Percentiles rank a stretch among this genome's conserved stretches.
Conservation (phyloP, 2,113 vertebrate genomes). For the Ceyx cyanopectus region DNA sequence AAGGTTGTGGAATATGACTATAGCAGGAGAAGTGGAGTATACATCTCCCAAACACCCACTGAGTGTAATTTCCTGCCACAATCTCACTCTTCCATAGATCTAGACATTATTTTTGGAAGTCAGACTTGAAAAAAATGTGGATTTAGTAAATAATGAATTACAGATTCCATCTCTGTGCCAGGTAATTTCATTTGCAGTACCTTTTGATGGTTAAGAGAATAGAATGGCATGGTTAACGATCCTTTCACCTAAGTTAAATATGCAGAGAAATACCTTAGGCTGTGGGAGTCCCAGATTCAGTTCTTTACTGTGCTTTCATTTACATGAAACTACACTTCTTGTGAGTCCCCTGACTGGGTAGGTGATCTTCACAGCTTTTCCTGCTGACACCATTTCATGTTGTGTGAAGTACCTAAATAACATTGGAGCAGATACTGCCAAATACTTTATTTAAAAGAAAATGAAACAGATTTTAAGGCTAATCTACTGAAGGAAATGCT, state of each 20-base stretch:
- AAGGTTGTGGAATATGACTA: not conserved
- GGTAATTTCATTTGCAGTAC: not conserved
- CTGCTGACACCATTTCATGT: not conserved
- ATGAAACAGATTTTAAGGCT: not conserved
- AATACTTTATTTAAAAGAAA: not conserved
- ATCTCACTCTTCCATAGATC: not conserved
- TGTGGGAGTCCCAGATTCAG: not conserved
- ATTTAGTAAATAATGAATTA: not conserved
- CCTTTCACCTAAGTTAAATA: not conserved
- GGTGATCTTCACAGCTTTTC: not conserved
- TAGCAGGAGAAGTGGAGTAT: not conserved
- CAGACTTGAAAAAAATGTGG: not conserved
- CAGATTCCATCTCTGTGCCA: not conserved
- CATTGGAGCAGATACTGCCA: not conserved
- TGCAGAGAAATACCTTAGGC: not conserved
- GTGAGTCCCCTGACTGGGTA: not conserved
- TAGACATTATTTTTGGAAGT: not conserved
- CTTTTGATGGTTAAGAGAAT: not conserved
- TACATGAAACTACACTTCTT: not conserved
- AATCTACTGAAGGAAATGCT: not conserved
- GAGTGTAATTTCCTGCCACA: not conserved
- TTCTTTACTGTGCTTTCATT: not conserved
- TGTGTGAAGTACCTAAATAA: not conserved
- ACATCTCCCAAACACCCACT: not conserved
- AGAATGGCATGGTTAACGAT: not conserved